Conservation (phyloP, 2,888 invertebrate species). For the Cosmopolites sordidus region DNA sequence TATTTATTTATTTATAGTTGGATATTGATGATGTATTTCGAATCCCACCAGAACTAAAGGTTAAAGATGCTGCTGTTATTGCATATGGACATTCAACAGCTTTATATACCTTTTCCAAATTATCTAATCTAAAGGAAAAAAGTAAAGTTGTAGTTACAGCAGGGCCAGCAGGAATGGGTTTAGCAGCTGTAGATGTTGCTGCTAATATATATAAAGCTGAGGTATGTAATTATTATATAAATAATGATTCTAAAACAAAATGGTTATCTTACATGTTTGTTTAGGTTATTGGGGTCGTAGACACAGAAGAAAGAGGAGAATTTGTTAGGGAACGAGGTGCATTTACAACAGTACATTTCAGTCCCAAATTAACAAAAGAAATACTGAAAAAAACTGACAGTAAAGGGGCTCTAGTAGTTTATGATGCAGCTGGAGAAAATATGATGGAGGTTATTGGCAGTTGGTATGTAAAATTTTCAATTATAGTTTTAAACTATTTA, state of each 20-base stretch:
- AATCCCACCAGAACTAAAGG: slow-evolving; percentile 53
- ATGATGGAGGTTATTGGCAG: slow-evolving; percentile 54
- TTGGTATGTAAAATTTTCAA: slow-evolving; percentile 53
- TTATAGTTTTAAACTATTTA: too few relatives aligned
- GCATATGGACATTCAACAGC: slow-evolving; percentile 62
- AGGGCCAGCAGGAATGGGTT: slow-evolving; percentile 59
- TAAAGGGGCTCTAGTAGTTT: slow-evolving; percentile 59
- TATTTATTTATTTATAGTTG: slow-evolving; percentile 37
- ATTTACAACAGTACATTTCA: slow-evolving; percentile 58
- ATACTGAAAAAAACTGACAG: slow-evolving; percentile 56
- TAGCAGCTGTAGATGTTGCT: slow-evolving; percentile 67
- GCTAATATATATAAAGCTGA: slow-evolving; percentile 63
- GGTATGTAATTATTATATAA: slow-evolving; percentile 43
- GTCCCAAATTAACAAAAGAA: slow-evolving; percentile 52
- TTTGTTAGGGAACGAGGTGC: slow-evolving; percentile 60
- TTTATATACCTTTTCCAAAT: slow-evolving; percentile 57
- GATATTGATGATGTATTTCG: slow-evolving; percentile 56
- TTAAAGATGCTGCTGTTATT: slow-evolving; percentile 56
- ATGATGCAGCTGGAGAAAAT: slow-evolving; percentile 62
- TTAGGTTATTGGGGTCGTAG: slow-evolving; percentile 66
- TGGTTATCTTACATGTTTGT: slow-evolving; percentile 2
- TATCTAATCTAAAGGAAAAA: slow-evolving; percentile 50
- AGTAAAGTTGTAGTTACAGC: slow-evolving; percentile 62
- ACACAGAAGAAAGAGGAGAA: slow-evolving; percentile 57
- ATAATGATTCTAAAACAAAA: slow-evolving; percentile 5